Evolutionary conservation across 1,140 invertebrate species (phyloP), one percentile per base, ranked within the genome.

Genomic region (Drosophila nikananu): DNA sequence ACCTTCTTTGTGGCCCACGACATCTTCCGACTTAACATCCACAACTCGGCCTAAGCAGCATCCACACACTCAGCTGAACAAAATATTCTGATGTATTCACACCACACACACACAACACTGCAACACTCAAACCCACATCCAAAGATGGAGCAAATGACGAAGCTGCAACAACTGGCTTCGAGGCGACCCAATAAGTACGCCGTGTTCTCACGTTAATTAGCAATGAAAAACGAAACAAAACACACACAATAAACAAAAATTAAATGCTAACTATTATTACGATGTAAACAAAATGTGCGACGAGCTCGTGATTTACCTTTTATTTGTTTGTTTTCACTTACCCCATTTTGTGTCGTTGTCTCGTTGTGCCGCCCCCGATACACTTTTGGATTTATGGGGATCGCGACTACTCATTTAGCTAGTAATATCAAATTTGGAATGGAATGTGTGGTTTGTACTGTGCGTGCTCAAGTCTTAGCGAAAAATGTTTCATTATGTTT

Each of bases 1-100:
- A 96, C 96, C 60, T 99, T 97, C 94, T 98, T 96, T 93, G 96
- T 98, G 86, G 97, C 97, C 91, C 97, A 99, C 92, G 97, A 99
- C 91, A 97, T 98, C 91, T 99, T 99, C 95, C 96, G 97, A 92
- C 95, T 98, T 84, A 96, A 96, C 75, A 97, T 98, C 84, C 97
- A 98, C 93, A 96, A 98, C 93, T 94, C 95, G 57, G 96, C 95
- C 92, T 97, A 95, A 39, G 81, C 51, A 27, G 13, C 44, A 7
- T 5, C 19, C 27, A 19, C 19, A 42, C 48, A 46, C 32, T 44
- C 41, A 19, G 42, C 44, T 23, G 25, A 46, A 55, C 35, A 25
- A 57, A 17, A 17, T 7, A 5, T 25, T 37, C 39, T 25, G 32
- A 27, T 64, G 58, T 51, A 46, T 52, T 37, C 13, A 37, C 32